Evolutionary conservation across 2,113 vertebrate species (phyloP).

Genomic region (Cichladusa arquata): DNA sequence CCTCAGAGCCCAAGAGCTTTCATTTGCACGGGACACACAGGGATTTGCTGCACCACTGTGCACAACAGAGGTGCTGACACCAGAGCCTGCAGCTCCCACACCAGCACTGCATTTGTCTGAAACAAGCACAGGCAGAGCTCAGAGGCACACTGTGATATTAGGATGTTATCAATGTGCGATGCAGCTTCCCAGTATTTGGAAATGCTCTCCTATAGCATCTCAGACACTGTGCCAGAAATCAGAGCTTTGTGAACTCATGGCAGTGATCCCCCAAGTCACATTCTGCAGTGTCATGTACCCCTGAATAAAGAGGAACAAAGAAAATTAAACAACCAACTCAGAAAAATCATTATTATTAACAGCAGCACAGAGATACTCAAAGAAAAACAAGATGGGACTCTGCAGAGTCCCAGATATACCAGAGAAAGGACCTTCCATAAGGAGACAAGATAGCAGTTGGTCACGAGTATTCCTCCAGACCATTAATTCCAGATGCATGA

Average conservation of each 20-base stretch:
- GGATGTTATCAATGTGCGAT: neutral
- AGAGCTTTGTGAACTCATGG: neutral
- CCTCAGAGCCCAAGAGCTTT: neutral
- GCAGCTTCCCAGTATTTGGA: neutral
- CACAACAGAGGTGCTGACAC: neutral
- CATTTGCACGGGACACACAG: neutral
- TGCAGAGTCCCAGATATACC: neutral
- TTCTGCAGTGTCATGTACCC: neutral
- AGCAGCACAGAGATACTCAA: neutral
- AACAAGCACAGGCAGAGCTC: conserved; percentile 28
- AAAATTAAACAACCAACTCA: neutral
- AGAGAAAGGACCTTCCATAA: neutral
- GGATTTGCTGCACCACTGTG: neutral
- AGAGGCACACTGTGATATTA: neutral
- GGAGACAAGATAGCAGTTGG: neutral
- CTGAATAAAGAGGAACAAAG: neutral
- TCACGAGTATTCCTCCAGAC: neutral
- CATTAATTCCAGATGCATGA: neutral
- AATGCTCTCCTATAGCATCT: neutral
- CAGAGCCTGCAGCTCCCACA: neutral
- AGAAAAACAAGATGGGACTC: neutral
- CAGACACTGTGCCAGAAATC: neutral
- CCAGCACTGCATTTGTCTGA: neutral
- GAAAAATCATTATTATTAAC: neutral
- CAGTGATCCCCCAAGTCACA: neutral